A percentile compares a stretch with the other conserved stretches of the same genome.
phyloP scores from a whole-genome alignment of 2,888 invertebrate species.

The Trissolcus brochymenae region DNA sequence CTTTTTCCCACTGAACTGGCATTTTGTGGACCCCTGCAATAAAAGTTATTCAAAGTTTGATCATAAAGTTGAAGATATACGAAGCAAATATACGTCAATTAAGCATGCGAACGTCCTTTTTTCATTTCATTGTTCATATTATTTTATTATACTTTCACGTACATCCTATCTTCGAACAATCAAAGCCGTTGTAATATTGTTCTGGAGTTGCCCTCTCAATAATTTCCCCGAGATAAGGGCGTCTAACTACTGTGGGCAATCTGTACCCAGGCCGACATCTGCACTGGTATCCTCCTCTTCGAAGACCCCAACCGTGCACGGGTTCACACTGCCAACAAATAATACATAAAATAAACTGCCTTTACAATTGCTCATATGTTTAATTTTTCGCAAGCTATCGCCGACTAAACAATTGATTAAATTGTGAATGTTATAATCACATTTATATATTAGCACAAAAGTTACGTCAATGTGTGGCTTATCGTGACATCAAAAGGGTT shows the following conservation, averaged over 20 bases:
- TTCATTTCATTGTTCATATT: background rate
- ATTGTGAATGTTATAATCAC: too few species aligned
- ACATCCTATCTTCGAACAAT: slow-evolving; percentile 95
- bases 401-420: too few species aligned
- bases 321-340: slow-evolving; percentile 88
- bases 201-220: slow-evolving; percentile 94
- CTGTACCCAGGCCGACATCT: slow-evolving; percentile 93
- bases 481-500: too few species aligned
- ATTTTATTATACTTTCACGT: slow-evolving; percentile 75
- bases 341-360: too few species aligned
- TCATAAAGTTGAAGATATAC: background rate
- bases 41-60: background rate
- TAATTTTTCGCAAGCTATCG: too few species aligned
- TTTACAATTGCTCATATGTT: too few species aligned
- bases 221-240: slow-evolving; percentile 95
- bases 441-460: background rate
- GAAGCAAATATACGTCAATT: background rate
- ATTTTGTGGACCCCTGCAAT: slow-evolving; percentile 89
- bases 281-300: slow-evolving; percentile 96
- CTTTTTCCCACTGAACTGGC: slow-evolving; percentile 89
- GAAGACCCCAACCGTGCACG: slow-evolving; percentile 95
- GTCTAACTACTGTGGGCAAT: slow-evolving; percentile 89
- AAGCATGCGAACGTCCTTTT: slow-evolving; percentile 1
- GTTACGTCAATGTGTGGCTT: too few species aligned
- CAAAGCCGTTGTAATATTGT: slow-evolving; percentile 94